Evolutionary conservation across 2,888 invertebrate species (phyloP).

Genomic region (Pyrochroa serraticornis): DNA sequence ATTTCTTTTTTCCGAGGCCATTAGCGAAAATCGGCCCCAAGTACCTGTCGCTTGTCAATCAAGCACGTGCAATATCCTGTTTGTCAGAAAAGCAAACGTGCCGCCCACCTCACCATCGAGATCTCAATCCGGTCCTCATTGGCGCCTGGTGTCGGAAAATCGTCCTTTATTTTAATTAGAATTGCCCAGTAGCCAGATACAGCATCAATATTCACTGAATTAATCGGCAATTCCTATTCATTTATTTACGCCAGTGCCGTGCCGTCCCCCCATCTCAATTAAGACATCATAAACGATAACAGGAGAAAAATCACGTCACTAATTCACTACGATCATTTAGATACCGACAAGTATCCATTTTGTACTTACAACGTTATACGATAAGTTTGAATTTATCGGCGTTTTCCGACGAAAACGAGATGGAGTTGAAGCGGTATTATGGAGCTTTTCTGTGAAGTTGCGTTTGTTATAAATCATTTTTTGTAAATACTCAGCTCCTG

Average conservation of each 20-base stretch:
- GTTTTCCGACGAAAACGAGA: slow-evolving; percentile 1
- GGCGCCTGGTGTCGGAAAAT: slow-evolving; percentile 6
- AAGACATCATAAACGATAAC: slow-evolving; percentile 16
- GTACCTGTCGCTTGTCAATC: too few relatives aligned
- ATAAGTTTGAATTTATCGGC: slow-evolving; percentile 15
- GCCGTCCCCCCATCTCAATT: slow-evolving; percentile 10
- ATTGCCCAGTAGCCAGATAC: slow-evolving; percentile 3
- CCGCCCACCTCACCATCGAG: slow-evolving; percentile 1
- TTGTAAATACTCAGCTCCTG: slow-evolving; percentile 39
- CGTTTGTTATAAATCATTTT: slow-evolving; percentile 37
- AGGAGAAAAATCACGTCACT: slow-evolving; percentile 8
- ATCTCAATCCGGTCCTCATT: slow-evolving; percentile 4
- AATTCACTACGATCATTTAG: slow-evolving; percentile 19
- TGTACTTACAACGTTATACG: slow-evolving; percentile 13
- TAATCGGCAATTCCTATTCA: slow-evolving; percentile 20
- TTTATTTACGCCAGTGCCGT: slow-evolving; percentile 9
- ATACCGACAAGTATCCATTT: slow-evolving; percentile 17
- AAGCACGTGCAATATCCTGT: not conserved
- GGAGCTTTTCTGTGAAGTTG: slow-evolving; percentile 6
- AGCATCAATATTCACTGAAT: slow-evolving; percentile 13
- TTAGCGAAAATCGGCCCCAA: not conserved
- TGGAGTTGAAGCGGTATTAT: not conserved
- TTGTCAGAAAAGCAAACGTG: slow-evolving; percentile 2
- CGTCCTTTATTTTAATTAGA: slow-evolving; percentile 3
- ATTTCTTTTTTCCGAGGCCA: not conserved